Evolutionary conservation across 2,113 vertebrate species (phyloP), one percentile per base, ranked within the genome.

Genomic region (Philantomba maxwellii): DNA sequence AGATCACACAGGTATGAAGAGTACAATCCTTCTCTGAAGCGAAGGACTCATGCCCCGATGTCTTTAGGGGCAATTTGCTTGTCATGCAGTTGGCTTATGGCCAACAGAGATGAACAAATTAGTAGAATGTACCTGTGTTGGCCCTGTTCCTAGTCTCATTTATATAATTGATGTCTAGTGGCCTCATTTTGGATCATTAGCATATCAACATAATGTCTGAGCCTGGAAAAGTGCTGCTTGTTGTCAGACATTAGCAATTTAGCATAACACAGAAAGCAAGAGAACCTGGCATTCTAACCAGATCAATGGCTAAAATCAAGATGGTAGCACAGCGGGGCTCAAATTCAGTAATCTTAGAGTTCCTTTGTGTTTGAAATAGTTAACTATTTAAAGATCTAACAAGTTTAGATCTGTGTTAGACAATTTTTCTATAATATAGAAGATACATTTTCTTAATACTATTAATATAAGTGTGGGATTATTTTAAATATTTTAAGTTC

Each of bases 181-280:
- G 85, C 88, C 93, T 98, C 96, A 98, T 98, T 97, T 97, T 88
- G 94, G 66, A 51, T 96, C 84, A 98, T 98, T 97, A 98, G 77
- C 97, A 96, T 96, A 96, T 96, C 95, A 95, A 92, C 87, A 3
- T 92, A 86, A 89, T 96, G 82, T 93, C 96, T 95, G 94, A 97
- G 94, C 55, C 96, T 96, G 80, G 96, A 58, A 94, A 97, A 96
- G 96, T 93, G 55, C 77, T 94, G 49, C 95, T 95, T 91, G 47
- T 93, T 95, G 81, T 96, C 57, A 92, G 64, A 77, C 88, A 78
- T 75, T 60, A 89, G 51, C 51, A 70, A 82, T 95, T 96, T 89
- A 58, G 96, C 81, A 19, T 89, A 92, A 80, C 51, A 15, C 51
- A 26, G 43, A 86, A 84, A 73, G 80, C 90, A 77, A 45, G 75